phyloP scores from a whole-genome alignment of 2,113 vertebrate genomes.

The Amphiprion ocellaris region DNA sequence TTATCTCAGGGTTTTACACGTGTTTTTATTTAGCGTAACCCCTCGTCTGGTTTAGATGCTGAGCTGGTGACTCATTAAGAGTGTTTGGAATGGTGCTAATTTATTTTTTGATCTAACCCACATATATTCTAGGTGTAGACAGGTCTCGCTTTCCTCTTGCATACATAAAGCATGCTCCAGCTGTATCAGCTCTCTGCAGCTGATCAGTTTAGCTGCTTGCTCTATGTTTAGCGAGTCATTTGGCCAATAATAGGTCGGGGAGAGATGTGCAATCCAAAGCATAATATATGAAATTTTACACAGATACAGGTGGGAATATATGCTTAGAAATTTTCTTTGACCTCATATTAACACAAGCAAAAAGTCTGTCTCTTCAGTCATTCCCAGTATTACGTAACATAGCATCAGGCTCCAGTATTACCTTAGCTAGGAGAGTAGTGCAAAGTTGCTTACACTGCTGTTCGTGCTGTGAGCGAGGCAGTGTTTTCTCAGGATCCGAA shows the following conservation, averaged over 20 bases:
- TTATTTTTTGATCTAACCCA: constrained; percentile 77
- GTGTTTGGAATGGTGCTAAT: constrained; percentile 66
- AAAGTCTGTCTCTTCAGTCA: not conserved
- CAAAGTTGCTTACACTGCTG: constrained; percentile 44
- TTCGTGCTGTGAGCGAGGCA: constrained; percentile 27
- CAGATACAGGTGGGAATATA: too few species aligned
- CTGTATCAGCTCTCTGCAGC: constrained; percentile 26
- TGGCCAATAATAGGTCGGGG: constrained; percentile 8
- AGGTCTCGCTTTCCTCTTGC: constrained; percentile 64
- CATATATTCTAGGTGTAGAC: constrained; percentile 63
- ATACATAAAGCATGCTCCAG: constrained; percentile 24
- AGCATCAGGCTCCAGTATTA: constrained; percentile 25
- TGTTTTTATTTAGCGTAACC: constrained; percentile 74
- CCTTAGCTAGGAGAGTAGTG: constrained; percentile 24
- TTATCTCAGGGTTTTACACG: constrained; percentile 43
- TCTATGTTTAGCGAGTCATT: constrained; percentile 49
- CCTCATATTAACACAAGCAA: not conserved
- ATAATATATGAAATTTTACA: too few species aligned
- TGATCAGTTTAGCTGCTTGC: constrained; percentile 46
- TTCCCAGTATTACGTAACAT: constrained; percentile 40
- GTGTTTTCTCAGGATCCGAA: constrained; percentile 34
- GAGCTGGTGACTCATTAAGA: constrained; percentile 62
- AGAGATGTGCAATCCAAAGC: not conserved
- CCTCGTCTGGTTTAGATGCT: constrained; percentile 45
- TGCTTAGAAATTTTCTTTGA: too few species aligned